Percentiles rank a stretch among this genome's conserved stretches.
These are phyloP conservation scores for Acomys russatus DNA, from an alignment of 2,797 vertebrate genomes.

Conservation along the genomic window DNA sequence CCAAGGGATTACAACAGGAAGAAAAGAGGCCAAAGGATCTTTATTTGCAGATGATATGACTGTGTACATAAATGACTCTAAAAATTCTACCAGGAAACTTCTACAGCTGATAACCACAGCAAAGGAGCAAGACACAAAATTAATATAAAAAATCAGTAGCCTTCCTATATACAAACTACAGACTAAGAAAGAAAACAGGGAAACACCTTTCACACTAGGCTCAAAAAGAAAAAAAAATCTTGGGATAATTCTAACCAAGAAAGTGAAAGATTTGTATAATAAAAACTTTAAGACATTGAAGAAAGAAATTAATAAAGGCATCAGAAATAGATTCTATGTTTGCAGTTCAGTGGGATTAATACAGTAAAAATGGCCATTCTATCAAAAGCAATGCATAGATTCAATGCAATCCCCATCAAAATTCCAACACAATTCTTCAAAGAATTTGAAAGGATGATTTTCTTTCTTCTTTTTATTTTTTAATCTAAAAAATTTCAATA, in stretches of 20 bases:
- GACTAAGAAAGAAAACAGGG: background rate
- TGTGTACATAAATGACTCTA: background rate
- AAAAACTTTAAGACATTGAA: background rate
- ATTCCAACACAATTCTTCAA: background rate
- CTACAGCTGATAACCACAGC: background rate
- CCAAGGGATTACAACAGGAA: background rate
- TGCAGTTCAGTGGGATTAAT: background rate
- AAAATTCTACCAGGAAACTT: background rate
- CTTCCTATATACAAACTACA: background rate
- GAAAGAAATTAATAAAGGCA: background rate
- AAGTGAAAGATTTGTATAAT: background rate
- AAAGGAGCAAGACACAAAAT: background rate
- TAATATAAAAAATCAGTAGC: background rate
- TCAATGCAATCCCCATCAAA: background rate
- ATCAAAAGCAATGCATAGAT: background rate
- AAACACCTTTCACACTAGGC: background rate
- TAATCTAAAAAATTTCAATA: too few species aligned
- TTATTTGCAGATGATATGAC: background rate
- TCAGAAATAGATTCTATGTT: background rate
- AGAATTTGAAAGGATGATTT: background rate
- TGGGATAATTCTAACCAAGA: background rate
- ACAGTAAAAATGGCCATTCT: background rate
- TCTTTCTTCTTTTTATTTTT: too few species aligned
- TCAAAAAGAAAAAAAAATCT: background rate
- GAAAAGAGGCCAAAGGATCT: background rate